Percentiles rank a stretch among this genome's conserved stretches.
Evolutionary conservation across 53 echinoderm and acorn worm genomes (phyloP).

Genomic region (Actinopyga echinites): DNA sequence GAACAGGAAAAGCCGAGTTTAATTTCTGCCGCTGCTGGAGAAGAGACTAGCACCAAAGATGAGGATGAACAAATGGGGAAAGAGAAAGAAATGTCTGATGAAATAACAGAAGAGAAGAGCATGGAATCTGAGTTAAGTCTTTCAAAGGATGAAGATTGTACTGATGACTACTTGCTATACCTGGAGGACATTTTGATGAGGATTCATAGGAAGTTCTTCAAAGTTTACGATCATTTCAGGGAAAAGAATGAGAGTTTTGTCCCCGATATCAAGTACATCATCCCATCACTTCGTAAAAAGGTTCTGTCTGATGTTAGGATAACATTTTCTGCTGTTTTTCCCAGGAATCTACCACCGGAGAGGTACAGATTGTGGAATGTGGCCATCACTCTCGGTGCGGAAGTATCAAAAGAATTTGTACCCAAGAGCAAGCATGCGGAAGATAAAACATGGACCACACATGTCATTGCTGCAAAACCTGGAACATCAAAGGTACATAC

Average conservation of each 20-base stretch:
- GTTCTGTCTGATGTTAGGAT: slow-evolving; percentile 76
- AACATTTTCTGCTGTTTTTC: slow-evolving; percentile 92
- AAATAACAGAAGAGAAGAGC: no score
- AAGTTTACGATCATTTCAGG: slow-evolving; percentile 58
- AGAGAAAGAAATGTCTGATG: no score
- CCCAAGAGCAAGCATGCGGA: slow-evolving; percentile 56
- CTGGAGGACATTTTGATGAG: slow-evolving; percentile 77
- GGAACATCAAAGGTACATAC: slow-evolving; percentile 89
- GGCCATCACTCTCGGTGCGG: slow-evolving; percentile 78
- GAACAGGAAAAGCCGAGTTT: no score
- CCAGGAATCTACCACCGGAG: slow-evolving; percentile 91
- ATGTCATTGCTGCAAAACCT: slow-evolving; percentile 90
- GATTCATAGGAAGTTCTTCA: slow-evolving; percentile 77
- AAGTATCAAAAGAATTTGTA: slow-evolving; percentile 69
- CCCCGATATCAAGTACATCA: slow-evolving; percentile 84
- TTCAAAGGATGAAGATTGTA: slow-evolving; percentile 39
- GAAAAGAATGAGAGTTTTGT: slow-evolving; percentile 41
- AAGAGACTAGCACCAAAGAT: no score
- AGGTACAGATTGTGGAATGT: slow-evolving; percentile 94
- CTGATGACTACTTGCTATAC: slow-evolving; percentile 88
- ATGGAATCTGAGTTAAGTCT: no score
- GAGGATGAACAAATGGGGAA: no score
- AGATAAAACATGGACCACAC: slow-evolving; percentile 80
- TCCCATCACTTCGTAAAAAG: slow-evolving; percentile 70
- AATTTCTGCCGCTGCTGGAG: no score